Conservation (phyloP, 2,113 vertebrate genomes). For the Ascaphus truei region DNA sequence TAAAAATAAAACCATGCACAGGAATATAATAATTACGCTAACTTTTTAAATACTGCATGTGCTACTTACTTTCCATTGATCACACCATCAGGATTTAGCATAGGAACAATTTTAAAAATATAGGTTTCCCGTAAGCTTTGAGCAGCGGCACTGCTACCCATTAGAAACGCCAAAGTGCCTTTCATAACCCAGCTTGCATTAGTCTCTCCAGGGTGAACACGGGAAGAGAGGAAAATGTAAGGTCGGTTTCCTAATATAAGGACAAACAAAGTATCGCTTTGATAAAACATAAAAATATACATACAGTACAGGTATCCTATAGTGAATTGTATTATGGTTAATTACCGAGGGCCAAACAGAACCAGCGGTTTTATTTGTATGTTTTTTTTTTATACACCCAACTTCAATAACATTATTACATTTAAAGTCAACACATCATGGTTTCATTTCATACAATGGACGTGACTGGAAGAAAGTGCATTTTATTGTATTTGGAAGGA, state of each 20-base stretch:
- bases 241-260: conserved; percentile 82
- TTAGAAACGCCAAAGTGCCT: conserved; percentile 92
- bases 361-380: too few relatives aligned
- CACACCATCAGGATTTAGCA: conserved; percentile 98
- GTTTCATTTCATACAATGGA: too few relatives aligned
- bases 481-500: too few relatives aligned
- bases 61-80: conserved; percentile 97
- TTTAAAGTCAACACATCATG: too few relatives aligned
- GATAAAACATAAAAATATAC: background rate
- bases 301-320: background rate
- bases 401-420: too few relatives aligned
- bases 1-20: too few relatives aligned
- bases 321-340: too few relatives aligned
- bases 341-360: too few relatives aligned
- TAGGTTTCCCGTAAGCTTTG: conserved; percentile 87
- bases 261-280: conserved; percentile 18
- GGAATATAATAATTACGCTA: too few relatives aligned
- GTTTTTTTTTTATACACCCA: too few relatives aligned
- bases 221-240: conserved; percentile 88
- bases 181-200: conserved; percentile 99
- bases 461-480: too few relatives aligned
- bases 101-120: conserved; percentile 97
- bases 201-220: conserved; percentile 96
- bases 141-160: conserved; percentile 81
- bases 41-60: too few relatives aligned